Percentiles rank a stretch among this genome's conserved stretches.
phyloP scores from a whole-genome alignment of 1,140 invertebrate species.

The Drosophila orosa region DNA sequence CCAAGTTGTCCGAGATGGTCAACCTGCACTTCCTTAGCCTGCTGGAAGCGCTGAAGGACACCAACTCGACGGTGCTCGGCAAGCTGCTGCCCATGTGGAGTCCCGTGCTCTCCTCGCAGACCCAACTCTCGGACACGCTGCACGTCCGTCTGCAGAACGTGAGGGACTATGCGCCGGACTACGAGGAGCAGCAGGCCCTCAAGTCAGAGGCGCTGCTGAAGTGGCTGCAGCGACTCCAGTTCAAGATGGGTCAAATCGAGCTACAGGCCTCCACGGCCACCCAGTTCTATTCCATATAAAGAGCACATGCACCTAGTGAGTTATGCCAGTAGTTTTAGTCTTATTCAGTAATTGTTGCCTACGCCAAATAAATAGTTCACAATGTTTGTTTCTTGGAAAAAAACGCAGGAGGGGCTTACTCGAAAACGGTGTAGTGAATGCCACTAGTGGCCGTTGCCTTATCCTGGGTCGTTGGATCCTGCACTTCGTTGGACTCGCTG shows the following conservation, averaged over 20 bases:
- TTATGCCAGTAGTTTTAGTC: constrained; percentile 24
- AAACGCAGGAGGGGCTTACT: constrained; percentile 33
- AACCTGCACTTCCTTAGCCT: constrained; percentile 98
- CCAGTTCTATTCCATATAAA: constrained; percentile 84
- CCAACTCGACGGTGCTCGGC: constrained; percentile 95
- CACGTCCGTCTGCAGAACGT: constrained; percentile 95
- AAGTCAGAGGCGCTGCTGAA: constrained; percentile 87
- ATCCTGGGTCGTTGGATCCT: constrained; percentile 61
- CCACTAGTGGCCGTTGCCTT: constrained; percentile 30
- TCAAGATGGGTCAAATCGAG: constrained; percentile 99
- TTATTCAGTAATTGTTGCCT: constrained; percentile 37
- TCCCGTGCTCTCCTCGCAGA: constrained; percentile 94
- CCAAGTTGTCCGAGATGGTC: constrained; percentile 96
- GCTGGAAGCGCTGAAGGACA: constrained; percentile 97
- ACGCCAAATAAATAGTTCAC: constrained; percentile 37
- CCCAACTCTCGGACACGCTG: constrained; percentile 94
- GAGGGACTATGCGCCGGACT: constrained; percentile 89
- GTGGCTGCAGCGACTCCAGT: constrained; percentile 97
- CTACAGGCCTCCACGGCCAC: constrained; percentile 94
- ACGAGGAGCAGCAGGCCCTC: constrained; percentile 75
- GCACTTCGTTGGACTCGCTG: constrained; percentile 67
- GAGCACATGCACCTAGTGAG: not conserved
- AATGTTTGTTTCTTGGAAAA: constrained; percentile 36
- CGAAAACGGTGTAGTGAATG: constrained; percentile 68
- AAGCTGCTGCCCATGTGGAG: constrained; percentile 95